Evolutionary conservation across 2,113 vertebrate genomes (phyloP).

Genomic region (Pelecanoides urinatrix): DNA sequence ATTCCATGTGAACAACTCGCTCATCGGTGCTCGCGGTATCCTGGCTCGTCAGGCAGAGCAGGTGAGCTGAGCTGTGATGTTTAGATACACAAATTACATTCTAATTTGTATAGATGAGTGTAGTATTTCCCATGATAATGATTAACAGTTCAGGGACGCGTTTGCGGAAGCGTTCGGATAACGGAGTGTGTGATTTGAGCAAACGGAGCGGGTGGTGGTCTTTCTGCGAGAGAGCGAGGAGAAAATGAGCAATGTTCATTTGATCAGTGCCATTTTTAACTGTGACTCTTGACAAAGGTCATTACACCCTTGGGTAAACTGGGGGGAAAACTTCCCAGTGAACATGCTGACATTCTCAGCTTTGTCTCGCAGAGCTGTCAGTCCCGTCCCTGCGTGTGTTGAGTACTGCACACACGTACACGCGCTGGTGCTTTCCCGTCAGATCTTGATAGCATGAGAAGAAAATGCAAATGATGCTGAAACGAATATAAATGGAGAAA

Average conservation of each 20-base stretch:
- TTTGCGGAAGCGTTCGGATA: not conserved
- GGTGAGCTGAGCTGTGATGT: conserved; percentile 1
- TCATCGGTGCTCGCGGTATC: not conserved
- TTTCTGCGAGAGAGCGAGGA: not conserved
- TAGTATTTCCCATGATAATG: not conserved
- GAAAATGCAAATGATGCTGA: not conserved
- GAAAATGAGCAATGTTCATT: not conserved
- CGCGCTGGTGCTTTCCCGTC: not conserved
- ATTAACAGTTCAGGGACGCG: not conserved
- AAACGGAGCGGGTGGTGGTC: not conserved
- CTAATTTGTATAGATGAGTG: not conserved
- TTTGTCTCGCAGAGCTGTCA: conserved; percentile 28
- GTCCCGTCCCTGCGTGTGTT: not conserved
- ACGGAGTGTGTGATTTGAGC: not conserved
- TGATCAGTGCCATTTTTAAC: not conserved
- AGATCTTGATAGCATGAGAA: not conserved
- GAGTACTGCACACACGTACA: not conserved
- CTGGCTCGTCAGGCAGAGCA: not conserved
- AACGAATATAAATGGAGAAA: accelerated
- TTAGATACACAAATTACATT: not conserved
- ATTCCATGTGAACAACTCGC: not conserved
- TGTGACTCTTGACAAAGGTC: not conserved
- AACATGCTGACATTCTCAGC: not conserved
- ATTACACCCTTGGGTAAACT: not conserved
- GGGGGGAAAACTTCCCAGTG: not conserved